phyloP scores from a whole-genome alignment of 1,140 invertebrate genomes.

The Gryon sp. region DNA sequence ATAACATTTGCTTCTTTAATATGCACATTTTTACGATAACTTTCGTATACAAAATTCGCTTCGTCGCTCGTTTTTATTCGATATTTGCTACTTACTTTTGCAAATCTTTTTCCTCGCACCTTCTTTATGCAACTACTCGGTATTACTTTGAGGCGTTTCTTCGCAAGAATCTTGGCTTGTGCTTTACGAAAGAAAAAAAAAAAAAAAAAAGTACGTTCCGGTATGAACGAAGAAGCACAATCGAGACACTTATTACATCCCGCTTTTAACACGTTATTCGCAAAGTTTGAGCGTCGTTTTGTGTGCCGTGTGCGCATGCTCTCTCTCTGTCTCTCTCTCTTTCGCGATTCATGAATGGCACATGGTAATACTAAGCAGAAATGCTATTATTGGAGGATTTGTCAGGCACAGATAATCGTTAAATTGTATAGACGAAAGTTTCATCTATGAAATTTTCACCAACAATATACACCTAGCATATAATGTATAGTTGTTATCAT shows the following conservation, averaged over 20 bases:
- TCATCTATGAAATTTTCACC: slow-evolving; percentile 11
- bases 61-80: slow-evolving; percentile 6
- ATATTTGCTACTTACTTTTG: not conserved
- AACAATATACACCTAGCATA: no score
- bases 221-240: slow-evolving; percentile 37
- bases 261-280: slow-evolving; percentile 53
- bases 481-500: no score
- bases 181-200: slow-evolving; percentile 11
- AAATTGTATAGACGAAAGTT: slow-evolving; percentile 29
- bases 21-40: no score
- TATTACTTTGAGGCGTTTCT: not conserved
- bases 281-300: slow-evolving; percentile 45
- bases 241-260: slow-evolving; percentile 52
- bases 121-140: not conserved
- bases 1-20: no score
- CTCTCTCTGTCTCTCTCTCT: no score
- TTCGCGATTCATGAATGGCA: slow-evolving; percentile 36
- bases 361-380: slow-evolving; percentile 44
- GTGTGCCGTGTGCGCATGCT: slow-evolving; percentile 5
- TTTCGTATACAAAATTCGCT: not conserved
- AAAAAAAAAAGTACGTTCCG: slow-evolving; percentile 7
- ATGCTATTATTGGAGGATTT: slow-evolving; percentile 52
- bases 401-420: slow-evolving; percentile 21
- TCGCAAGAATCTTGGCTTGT: not conserved
- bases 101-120: slow-evolving; percentile 6